phyloP scores from a whole-genome alignment of 1,140 invertebrate genomes.

The Cataglyphis hispanica region DNA sequence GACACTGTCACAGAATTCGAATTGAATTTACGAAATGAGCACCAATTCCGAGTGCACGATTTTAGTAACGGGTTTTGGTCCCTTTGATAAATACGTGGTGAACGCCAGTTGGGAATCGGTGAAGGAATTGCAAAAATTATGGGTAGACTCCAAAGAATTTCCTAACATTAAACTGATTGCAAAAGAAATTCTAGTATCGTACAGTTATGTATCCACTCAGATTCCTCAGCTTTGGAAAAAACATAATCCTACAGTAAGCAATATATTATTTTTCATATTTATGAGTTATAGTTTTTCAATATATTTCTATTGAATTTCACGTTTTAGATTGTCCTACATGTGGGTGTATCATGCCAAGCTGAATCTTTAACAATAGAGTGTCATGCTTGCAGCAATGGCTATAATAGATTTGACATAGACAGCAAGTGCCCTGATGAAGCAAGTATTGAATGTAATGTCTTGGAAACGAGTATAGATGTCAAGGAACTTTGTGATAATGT shows the following conservation, averaged over 20 bases:
- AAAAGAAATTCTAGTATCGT: slow-evolving; percentile 90
- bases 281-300: not conserved
- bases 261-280: not conserved
- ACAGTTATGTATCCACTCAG: slow-evolving; percentile 88
- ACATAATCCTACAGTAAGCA: slow-evolving; percentile 89
- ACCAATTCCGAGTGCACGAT: slow-evolving; percentile 59
- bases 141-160: slow-evolving; percentile 80
- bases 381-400: slow-evolving; percentile 87
- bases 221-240: slow-evolving; percentile 89
- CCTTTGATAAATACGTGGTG: slow-evolving; percentile 89
- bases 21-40: not conserved
- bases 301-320: slow-evolving; percentile 13
- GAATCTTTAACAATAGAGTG: slow-evolving; percentile 88
- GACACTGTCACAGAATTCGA: not conserved
- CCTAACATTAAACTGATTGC: slow-evolving; percentile 87
- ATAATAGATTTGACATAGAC: slow-evolving; percentile 86
- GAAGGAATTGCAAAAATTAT: slow-evolving; percentile 86
- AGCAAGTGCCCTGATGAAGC: slow-evolving; percentile 83
- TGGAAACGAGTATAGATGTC: slow-evolving; percentile 84
- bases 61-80: slow-evolving; percentile 92
- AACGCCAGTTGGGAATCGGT: slow-evolving; percentile 94
- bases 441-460: slow-evolving; percentile 77
- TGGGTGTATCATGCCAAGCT: slow-evolving; percentile 88
- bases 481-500: slow-evolving; percentile 83
- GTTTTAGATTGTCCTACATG: slow-evolving; percentile 89